Evolutionary conservation across 2,797 vertebrate species (phyloP), one percentile per base, ranked within the genome.

Genomic region (Hephaestus fuliginosus): DNA sequence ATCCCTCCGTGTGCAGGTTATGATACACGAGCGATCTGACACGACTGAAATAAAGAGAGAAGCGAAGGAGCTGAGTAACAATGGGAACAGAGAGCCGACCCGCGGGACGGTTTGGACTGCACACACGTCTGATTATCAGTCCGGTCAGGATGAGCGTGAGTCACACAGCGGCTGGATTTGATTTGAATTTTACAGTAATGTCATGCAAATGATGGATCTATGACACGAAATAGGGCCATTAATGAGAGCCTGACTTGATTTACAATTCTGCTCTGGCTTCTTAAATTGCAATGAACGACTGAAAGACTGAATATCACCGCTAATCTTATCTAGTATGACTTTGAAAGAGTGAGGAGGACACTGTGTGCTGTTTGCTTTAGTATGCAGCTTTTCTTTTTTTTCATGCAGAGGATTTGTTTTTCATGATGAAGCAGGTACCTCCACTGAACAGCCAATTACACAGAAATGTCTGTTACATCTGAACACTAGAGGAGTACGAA

Each of bases 21-120:
- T 28, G 33, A 68, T 49, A 76, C 46, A 17, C 30, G 57, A 71
- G 28, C 53, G 10, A 61, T 14, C 15, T 2, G 41, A 36, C 64
- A 52, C 15, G 9, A 36, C 15, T 8, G 33, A 53, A 64, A 20
- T 33, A 9, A 0, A 17, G 52, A 51, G 28, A 3, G 36, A n/a
- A 28, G 62, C 3, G 57, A 71, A 68, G 52, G 49, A 64, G 74
- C 75, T 56, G 76, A 79, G 73, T 25, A 63, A 80, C 5, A 11
- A 11, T 55, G 20, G 30, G 18, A 67, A 46, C 5, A 57, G 39
- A 56, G 51, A 30, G 62, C 61, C 22, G 67, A 60, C 60, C 64
- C 33, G 1, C 18, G 9, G 60, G 44, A 68, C 39, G 22, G 55
- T 4, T n/a, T 18, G 70, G 25, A 53, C 55, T 10, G 33, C 4